phyloP scores from a whole-genome alignment of 2,797 vertebrate genomes.

The Eleutherodactylus coqui region DNA sequence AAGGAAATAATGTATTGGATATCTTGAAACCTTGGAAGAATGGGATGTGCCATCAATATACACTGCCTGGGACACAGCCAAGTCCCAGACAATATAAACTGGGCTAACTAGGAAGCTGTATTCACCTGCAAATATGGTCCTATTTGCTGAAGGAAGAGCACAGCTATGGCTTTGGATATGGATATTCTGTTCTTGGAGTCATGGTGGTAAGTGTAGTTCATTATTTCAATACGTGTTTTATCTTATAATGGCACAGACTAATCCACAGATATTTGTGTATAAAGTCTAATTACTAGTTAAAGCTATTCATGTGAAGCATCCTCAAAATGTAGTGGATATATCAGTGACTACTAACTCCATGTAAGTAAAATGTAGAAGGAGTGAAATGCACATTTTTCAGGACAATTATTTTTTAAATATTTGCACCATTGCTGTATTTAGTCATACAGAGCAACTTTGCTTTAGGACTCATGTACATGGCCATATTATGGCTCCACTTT shows the following conservation, averaged over 20 bases:
- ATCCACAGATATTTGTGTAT: neutral
- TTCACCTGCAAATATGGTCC: slow-evolving; percentile 41
- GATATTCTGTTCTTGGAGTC: slow-evolving; percentile 11
- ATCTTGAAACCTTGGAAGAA: neutral
- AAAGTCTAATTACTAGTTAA: neutral
- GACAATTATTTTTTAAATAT: no score
- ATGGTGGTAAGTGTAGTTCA: slow-evolving; percentile 34
- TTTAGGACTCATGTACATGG: no score
- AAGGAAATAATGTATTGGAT: neutral
- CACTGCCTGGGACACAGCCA: slow-evolving; percentile 36
- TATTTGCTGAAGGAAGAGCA: neutral
- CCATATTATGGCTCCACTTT: no score
- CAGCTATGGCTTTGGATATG: slow-evolving; percentile 37
- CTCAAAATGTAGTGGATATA: no score
- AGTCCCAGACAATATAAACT: slow-evolving; percentile 41
- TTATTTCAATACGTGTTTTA: neutral
- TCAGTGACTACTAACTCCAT: no score
- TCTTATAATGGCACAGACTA: neutral
- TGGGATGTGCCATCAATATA: slow-evolving; percentile 38
- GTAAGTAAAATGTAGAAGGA: no score
- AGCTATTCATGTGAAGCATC: neutral
- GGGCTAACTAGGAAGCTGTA: neutral
- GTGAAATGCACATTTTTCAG: no score
- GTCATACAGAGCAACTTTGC: no score
- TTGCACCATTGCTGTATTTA: no score